Conservation (phyloP, 2,113 vertebrate species). For the Sterrhoptilus dennistouni region DNA sequence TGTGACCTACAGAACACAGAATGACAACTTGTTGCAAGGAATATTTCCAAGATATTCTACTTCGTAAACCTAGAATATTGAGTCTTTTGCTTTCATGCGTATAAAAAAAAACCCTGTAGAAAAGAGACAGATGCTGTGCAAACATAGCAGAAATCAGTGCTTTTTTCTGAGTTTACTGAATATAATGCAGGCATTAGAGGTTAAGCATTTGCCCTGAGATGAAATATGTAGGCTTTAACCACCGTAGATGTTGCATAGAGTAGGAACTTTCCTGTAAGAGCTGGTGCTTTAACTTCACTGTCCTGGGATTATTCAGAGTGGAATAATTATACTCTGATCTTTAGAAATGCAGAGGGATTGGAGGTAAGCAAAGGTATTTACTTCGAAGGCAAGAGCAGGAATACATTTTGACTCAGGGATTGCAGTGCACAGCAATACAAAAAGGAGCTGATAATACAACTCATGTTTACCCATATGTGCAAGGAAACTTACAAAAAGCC, state of each 20-base stretch:
- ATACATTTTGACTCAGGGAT: neutral
- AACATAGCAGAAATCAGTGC: neutral
- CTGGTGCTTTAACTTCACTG: neutral
- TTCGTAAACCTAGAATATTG: neutral
- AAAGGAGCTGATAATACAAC: neutral
- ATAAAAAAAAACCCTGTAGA: neutral
- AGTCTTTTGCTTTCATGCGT: neutral
- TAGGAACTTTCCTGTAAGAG: neutral
- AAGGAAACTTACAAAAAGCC: neutral
- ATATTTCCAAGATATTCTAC: neutral
- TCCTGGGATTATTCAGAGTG: neutral
- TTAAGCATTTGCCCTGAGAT: neutral
- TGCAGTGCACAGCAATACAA: neutral
- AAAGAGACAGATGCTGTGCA: neutral
- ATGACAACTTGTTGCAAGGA: neutral
- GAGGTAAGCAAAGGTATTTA: neutral
- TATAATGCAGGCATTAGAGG: neutral
- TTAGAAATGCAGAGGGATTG: neutral
- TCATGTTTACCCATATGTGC: neutral
- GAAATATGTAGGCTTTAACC: neutral
- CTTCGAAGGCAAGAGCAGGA: constrained; percentile 42
- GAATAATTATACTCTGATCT: neutral
- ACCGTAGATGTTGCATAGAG: neutral
- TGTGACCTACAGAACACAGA: neutral
- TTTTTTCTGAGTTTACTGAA: neutral